A percentile compares a stretch with the other conserved stretches of the same genome.
phyloP scores from a whole-genome alignment of 2,888 invertebrate species.

The Venusia cambrica region DNA sequence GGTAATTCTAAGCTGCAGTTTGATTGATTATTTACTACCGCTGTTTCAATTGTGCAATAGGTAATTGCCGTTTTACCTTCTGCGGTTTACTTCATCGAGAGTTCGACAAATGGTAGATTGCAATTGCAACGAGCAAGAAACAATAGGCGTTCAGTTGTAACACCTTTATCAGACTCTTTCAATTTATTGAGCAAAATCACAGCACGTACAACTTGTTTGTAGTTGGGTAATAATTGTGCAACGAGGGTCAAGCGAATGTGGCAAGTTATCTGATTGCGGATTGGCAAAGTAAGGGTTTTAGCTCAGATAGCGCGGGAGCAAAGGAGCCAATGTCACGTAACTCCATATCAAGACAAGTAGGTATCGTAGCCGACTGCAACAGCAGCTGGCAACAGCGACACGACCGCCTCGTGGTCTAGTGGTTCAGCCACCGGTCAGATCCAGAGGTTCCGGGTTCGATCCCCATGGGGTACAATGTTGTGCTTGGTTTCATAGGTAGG shows the following conservation, averaged over 20 bases:
- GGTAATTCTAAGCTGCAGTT: too few relatives aligned
- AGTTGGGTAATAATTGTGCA: slow-evolving; percentile 56
- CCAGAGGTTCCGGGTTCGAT: too few relatives aligned
- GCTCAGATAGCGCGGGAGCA: slow-evolving; percentile 37
- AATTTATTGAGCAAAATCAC: slow-evolving; percentile 37
- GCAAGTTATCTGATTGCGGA: slow-evolving; percentile 41
- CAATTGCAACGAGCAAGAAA: slow-evolving; percentile 35
- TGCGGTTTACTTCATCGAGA: slow-evolving; percentile 20
- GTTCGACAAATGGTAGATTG: slow-evolving; percentile 18
- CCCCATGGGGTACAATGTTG: too few relatives aligned
- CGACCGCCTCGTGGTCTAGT: too few relatives aligned
- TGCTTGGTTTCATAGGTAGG: too few relatives aligned
- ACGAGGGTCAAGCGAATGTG: slow-evolving; percentile 55
- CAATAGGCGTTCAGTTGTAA: slow-evolving; percentile 32
- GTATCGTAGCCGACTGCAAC: too few relatives aligned
- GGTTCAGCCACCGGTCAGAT: too few relatives aligned
- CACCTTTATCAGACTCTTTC: slow-evolving; percentile 33
- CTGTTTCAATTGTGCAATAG: slow-evolving; percentile 19
- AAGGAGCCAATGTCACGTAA: slow-evolving; percentile 40
- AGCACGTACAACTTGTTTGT: slow-evolving; percentile 39
- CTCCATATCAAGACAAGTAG: too few relatives aligned
- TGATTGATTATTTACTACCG: slow-evolving; percentile 8
- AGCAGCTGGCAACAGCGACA: too few relatives aligned
- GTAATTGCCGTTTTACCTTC: slow-evolving; percentile 19
- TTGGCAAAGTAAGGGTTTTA: slow-evolving; percentile 41